Evolutionary conservation across 2,113 vertebrate genomes (phyloP), one percentile per base, ranked within the genome.

Genomic region (Propithecus coquereli): DNA sequence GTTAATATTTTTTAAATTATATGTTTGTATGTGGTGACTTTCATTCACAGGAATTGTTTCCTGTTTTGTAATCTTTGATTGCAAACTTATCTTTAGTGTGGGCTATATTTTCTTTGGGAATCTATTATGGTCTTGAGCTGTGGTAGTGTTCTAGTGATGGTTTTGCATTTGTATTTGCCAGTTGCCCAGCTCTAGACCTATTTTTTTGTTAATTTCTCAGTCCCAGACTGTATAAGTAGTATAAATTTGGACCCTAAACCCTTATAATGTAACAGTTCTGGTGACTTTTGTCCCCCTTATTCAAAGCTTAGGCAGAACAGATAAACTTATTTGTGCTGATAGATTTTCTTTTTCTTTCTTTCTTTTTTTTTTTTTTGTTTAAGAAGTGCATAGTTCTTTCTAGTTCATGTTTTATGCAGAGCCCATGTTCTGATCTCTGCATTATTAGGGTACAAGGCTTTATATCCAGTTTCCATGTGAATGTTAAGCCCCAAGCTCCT

Each of bases 1-100:
- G 85, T 92, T 71, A 95, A 68, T 54, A 80, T 37, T 83, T 83
- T 17, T 96, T 83, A 93, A 79, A 34, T 94, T 37, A 45, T 63
- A 30, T 90, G 27, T 81, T 87, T 87, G 43, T 54, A 23, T 97
- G 37, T 82, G 52, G 52, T 13, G n/a, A 54, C 47, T 79, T 23
- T 45, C 37, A 71, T 73, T 95, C 14, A 37, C 37, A 88, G 63
- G 70, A 87, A 80, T 63, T 66, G 2, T 68, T 93, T 73, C 40
- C n/a, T 68, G 8, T 74, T 90, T 89, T 91, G 20, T 71, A 65
- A 87, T 83, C 34, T 96, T 74, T 61, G 37, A 79, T 47, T 86
- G 68, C 61, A 83, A 59, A 79, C 43, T 73, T 54, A 73, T 80
- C 50, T 88, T 79, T 89, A 89, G 25, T 80, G 65, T 54, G 14